Base-by-base conservation (phyloP, 1,140 invertebrate genomes). In the Cydia fagiglandana region DNA sequence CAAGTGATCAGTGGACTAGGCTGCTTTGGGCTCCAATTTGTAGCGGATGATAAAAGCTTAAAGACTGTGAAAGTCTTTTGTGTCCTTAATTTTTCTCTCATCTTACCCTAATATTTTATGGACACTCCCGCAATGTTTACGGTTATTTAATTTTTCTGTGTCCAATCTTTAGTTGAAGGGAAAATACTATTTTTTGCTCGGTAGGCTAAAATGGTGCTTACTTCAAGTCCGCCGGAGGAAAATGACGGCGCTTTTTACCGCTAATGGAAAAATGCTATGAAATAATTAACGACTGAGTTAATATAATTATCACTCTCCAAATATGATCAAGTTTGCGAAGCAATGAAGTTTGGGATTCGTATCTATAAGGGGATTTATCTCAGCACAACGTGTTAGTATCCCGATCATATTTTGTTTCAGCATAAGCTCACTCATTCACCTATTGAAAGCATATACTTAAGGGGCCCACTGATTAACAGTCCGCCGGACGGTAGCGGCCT, bases 121-220 rank as follows among this genome's bases (percentile, higher is more conserved):
- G 66, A 41, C 34, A 70, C 34, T 70, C 30, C 66, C 66, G 34
- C 66, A 70, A 70, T 70, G 66, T 70, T 70, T 70, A 70, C 66
- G 66, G 66, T 45, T 70, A 70, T 70, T 70, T 70, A 70, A 70
- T 70, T 70, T 70, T 70, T 70, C 66, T 41, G 66, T 41, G 66
- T 20, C 66, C 66, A 70, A 70, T 34, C 66, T 20, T 41, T 70
- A 70, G 6, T 38, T 70, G 38, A 70, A 70, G 24, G 66, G 38
- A 41, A 20, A 70, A 70, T 70, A 10, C 64, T 17, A 68, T 38
- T 68, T 68, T 38, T 68, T 68, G 64, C 64, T 68, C 15, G 30
- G 30, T 68, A 7, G 64, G 34, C 64, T 30, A 28, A 68, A 68
- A 68, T 68, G 30, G 30, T 68, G 64, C 28, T 68, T 68, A 68